Evolutionary conservation across 2,797 vertebrate genomes (phyloP).

Genomic region (Allobates femoralis): DNA sequence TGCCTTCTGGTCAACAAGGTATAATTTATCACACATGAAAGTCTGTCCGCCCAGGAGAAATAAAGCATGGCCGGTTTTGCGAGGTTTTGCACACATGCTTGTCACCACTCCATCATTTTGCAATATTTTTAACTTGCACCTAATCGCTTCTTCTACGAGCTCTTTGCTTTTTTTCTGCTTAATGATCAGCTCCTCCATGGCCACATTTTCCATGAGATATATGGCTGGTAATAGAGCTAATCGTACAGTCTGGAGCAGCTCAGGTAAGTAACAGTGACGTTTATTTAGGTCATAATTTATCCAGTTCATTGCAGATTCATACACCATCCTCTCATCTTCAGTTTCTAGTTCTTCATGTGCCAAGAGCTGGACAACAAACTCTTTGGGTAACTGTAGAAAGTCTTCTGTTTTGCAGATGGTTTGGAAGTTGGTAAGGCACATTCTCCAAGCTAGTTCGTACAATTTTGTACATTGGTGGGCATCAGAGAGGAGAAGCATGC

Average conservation of each 20-base stretch:
- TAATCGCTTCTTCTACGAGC: constrained; percentile 94
- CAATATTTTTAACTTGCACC: constrained; percentile 95
- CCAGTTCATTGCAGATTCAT: constrained; percentile 95
- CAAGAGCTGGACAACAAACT: constrained; percentile 94
- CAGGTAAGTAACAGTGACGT: constrained; percentile 88
- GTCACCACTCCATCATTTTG: constrained; percentile 97
- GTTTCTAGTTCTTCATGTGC: constrained; percentile 97
- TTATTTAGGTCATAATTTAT: constrained; percentile 93
- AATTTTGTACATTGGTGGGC: constrained; percentile 96
- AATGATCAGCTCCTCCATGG: constrained; percentile 94
- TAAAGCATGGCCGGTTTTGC: constrained; percentile 95
- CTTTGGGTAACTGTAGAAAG: constrained; percentile 96
- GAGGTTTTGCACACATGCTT: constrained; percentile 91
- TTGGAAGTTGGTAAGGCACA: constrained; percentile 98
- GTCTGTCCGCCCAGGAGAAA: constrained; percentile 96
- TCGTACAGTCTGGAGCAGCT: constrained; percentile 91
- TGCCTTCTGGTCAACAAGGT: constrained; percentile 97
- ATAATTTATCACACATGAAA: constrained; percentile 98
- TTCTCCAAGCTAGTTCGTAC: constrained; percentile 95
- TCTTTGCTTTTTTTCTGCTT: constrained; percentile 94
- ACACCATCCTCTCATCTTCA: constrained; percentile 94
- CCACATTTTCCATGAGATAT: constrained; percentile 98
- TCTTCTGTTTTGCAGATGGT: constrained; percentile 96
- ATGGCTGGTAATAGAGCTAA: constrained; percentile 94
- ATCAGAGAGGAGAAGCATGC: constrained; percentile 94